phyloP scores from a whole-genome alignment of 2,888 invertebrate genomes.

The Diogma glabrata region DNA sequence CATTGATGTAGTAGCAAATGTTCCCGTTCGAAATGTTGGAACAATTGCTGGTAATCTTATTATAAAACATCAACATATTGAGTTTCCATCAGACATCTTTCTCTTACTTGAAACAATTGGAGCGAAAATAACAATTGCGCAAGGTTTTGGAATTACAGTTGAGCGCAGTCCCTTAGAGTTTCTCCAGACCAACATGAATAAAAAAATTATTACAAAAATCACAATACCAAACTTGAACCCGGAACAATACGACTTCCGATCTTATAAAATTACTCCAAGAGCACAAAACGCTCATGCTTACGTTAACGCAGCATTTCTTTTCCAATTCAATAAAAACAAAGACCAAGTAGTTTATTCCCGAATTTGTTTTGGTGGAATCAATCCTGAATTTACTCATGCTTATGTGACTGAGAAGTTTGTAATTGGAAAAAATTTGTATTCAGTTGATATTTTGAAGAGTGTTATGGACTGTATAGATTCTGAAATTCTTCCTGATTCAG shows the following conservation, averaged over 20 bases:
- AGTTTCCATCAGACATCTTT: conserved; percentile 53
- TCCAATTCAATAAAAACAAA: conserved; percentile 37
- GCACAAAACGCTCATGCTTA: conserved; percentile 63
- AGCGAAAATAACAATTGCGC: conserved; percentile 32
- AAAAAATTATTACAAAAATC: conserved; percentile 52
- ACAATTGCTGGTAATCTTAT: conserved; percentile 53
- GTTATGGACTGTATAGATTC: conserved; percentile 26
- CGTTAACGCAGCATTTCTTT: conserved; percentile 60
- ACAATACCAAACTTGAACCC: conserved; percentile 46
- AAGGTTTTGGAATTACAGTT: conserved; percentile 11
- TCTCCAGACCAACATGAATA: conserved; percentile 47
- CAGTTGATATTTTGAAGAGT: conserved; percentile 35
- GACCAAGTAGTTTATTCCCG: conserved; percentile 37
- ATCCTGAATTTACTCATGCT: conserved; percentile 40
- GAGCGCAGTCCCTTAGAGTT: conserved; percentile 39
- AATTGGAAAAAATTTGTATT: conserved; percentile 35
- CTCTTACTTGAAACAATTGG: conserved; percentile 34
- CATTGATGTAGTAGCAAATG: conserved; percentile 42
- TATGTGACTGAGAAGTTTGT: conserved; percentile 40
- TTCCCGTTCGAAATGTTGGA: conserved; percentile 26
- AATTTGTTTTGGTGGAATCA: conserved; percentile 49
- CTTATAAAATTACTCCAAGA: conserved; percentile 57
- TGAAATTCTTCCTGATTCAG: conserved; percentile 45
- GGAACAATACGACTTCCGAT: conserved; percentile 31
- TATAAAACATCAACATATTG: conserved; percentile 46